Evolutionary conservation across 2,888 invertebrate species (phyloP), one percentile per base, ranked within the genome.

Genomic region (Leucophenga maculata): DNA sequence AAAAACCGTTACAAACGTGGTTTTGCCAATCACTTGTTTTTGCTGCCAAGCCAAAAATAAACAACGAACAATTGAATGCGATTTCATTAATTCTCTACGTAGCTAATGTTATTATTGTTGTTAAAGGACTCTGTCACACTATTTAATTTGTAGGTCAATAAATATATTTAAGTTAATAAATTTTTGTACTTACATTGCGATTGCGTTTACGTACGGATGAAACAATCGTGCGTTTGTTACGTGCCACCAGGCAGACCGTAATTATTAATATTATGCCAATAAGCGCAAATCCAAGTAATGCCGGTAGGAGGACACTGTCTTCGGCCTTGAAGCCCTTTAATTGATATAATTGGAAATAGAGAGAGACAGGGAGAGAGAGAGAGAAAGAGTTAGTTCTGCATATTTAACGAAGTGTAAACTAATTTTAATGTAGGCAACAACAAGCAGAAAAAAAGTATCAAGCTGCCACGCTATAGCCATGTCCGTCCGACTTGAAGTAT

Each of bases 291-390:
- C 89, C 82, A 65, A 89, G 79, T 59, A 89, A 83, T 16, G 89
- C 88, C 69, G 92, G 92, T 75, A 92, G 86, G 68, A 92, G 85
- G 72, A 92, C 87, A 82, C 91, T 92, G 85, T 92, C 92, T 70
- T 91, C 90, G 31, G 90, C 89, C 67, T 91, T 90, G 85, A 92
- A 91, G 64, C 90, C 91, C 92, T 92, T 85, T 48, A 50, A 68
- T 57, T 13, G 20, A 54, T 20, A 39, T 69, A 66, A 52, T 67
- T 46, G 64, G 59, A 46, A 22, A 69, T 13, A 62, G 54, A 44
- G 11, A 16, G 16, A 54, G 60, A 65, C n/a, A n/a, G n/a, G n/a
- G n/a, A n/a, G n/a, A n/a, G n/a, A 46, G 32, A 69, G n/a, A 62
- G 54, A 44, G 11, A 16, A 22, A 54, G 60, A 65, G 31, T 14